These are phyloP conservation scores for Rallus limicola DNA, from an alignment of 2,113 vertebrate species.

Conservation along the genomic window DNA sequence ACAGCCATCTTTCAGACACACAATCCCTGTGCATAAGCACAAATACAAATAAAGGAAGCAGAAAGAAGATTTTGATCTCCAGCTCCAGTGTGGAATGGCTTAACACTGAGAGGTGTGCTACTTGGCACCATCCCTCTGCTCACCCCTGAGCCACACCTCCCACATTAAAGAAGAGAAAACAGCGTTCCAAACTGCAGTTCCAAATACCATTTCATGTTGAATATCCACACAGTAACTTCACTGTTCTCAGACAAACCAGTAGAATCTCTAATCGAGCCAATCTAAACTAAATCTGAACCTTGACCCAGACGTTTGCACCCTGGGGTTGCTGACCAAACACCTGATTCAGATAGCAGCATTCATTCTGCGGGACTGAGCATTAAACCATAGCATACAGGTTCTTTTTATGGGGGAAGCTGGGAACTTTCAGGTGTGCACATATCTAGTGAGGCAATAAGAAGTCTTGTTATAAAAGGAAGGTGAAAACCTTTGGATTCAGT, in stretches of 20 bases:
- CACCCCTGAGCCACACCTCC: slow-evolving; percentile 48
- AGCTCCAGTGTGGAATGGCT: neutral
- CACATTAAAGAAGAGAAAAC: slow-evolving; percentile 61
- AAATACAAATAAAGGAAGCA: slow-evolving; percentile 26
- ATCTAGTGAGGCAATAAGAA: slow-evolving; percentile 28
- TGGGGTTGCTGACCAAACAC: slow-evolving; percentile 68
- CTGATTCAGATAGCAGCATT: slow-evolving; percentile 68
- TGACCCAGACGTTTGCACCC: slow-evolving; percentile 74
- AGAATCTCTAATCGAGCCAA: slow-evolving; percentile 63
- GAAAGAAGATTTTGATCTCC: slow-evolving; percentile 54
- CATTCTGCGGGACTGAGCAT: neutral
- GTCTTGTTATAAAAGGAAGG: slow-evolving; percentile 40
- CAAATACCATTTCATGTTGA: slow-evolving; percentile 53
- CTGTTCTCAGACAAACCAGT: slow-evolving; percentile 69
- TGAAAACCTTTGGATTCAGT: slow-evolving; percentile 3
- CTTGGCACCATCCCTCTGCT: slow-evolving; percentile 46
- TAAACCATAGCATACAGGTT: slow-evolving; percentile 8
- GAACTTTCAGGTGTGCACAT: slow-evolving; percentile 54
- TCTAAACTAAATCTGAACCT: slow-evolving; percentile 75
- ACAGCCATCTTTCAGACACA: slow-evolving; percentile 6
- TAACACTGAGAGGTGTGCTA: slow-evolving; percentile 19
- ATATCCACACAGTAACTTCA: slow-evolving; percentile 59
- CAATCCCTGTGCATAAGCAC: neutral
- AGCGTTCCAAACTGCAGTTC: slow-evolving; percentile 66
- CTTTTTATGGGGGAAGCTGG: slow-evolving; percentile 40